phyloP scores from a whole-genome alignment of 2,888 invertebrate species.

The Stenotaenia linearis region DNA sequence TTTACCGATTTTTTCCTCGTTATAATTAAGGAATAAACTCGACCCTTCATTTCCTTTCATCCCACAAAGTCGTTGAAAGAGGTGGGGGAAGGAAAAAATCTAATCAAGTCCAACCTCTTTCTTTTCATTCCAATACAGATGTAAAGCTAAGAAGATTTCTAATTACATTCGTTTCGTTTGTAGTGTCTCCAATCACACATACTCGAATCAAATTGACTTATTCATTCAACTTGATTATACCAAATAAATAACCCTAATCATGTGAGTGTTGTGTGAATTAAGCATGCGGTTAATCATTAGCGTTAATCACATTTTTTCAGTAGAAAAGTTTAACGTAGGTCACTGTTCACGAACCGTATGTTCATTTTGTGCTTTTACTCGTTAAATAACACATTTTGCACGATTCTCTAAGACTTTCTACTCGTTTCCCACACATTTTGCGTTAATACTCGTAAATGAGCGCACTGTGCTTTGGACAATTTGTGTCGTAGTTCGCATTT shows the following conservation, averaged over 20 bases:
- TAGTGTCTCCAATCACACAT: background rate
- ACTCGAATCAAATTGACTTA: background rate
- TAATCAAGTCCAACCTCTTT: background rate
- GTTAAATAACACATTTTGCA: no score
- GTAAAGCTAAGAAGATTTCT: background rate
- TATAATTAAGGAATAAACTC: background rate
- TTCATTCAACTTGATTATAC: background rate
- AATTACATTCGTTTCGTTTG: constrained; percentile 4
- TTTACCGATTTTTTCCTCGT: background rate
- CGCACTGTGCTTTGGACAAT: no score
- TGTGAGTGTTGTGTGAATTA: background rate
- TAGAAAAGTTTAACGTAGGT: no score
- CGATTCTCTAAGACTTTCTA: no score
- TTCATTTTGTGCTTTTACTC: no score
- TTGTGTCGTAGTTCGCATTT: no score
- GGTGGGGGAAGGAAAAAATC: background rate
- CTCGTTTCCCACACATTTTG: no score
- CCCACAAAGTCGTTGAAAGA: background rate
- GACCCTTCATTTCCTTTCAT: background rate
- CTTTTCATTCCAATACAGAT: background rate
- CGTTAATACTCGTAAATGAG: no score
- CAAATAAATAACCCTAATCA: background rate
- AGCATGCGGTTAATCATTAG: background rate
- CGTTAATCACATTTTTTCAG: no score
- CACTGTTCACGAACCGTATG: no score